Base-by-base conservation (phyloP, 2,888 invertebrate species). In the Lacanobia oleracea region DNA sequence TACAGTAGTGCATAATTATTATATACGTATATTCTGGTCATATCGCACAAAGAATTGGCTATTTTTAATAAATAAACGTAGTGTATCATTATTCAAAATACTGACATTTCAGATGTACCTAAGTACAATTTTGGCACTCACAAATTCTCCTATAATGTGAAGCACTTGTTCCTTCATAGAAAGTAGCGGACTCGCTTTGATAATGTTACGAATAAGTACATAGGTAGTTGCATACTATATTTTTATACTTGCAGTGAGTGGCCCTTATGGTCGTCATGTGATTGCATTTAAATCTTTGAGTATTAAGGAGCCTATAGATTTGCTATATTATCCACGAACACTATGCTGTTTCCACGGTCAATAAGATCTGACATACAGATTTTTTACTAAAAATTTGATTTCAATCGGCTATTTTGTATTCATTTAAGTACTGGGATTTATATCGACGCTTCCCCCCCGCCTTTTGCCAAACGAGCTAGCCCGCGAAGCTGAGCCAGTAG, bases 1-100 rank as follows among this genome's bases (percentile, higher is more conserved):
- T 50, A 50, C 48, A 57, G 57, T 50, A 57, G 40, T 68, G 57
- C 1, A 45, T 70, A 50, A 18, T 8, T 45, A 67, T 45, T 45
- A 45, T 59, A 70, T 16, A 71, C 72, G 21, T 61, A 54, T 61
- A 48, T 71, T 72, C 61, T 48, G 37, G 61, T 71, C 71, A 70
- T 67, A 67, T 75, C 68, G 75, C 75, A 75, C 67, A 62, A 75
- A 75, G 18, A 12, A 75, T 51, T 75, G 61, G 56, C 61, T 74
- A 50, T 27, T 37, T 62, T 50, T 51, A 18, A 27, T 61, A 43
- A 45, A 57, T 51, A 72, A 37, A 62, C 10, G 37, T 75, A 74
- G 62, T 62, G 27, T 61, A 27, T 57, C 23, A 54, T n/a, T 59
- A 27, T 62, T 48, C 43, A 57, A 21, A 27, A 51, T n/a, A 45